Evolutionary conservation across 1,140 invertebrate genomes (phyloP).

Genomic region (Ceratina australensis): DNA sequence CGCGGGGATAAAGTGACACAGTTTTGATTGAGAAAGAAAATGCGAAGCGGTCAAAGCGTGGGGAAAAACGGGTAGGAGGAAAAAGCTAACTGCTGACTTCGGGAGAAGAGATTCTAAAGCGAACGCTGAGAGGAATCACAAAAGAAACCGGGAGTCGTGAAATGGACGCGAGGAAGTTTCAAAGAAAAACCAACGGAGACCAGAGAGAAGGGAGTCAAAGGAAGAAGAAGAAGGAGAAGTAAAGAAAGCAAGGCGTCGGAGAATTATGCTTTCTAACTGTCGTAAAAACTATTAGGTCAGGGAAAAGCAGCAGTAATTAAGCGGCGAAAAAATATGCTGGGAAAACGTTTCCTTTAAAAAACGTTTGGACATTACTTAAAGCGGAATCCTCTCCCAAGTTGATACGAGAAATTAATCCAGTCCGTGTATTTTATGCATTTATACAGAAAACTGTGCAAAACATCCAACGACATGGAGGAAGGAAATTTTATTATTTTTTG

Average conservation of each 20-base stretch:
- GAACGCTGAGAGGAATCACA: background rate
- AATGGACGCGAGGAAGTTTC: background rate
- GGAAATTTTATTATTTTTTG: too few species aligned
- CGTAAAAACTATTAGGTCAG: background rate
- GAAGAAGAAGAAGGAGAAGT: too few species aligned
- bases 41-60: background rate
- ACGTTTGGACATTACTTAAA: too few species aligned
- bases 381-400: too few species aligned
- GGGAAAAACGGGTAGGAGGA: too few species aligned
- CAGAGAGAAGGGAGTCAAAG: background rate
- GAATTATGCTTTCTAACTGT: background rate
- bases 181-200: background rate
- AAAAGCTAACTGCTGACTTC: background rate
- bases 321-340: too few species aligned
- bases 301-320: slow-evolving; percentile 13
- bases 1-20: too few species aligned
- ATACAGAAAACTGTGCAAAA: too few species aligned
- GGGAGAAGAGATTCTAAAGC: background rate
- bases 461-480: too few species aligned
- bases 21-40: background rate
- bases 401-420: too few species aligned
- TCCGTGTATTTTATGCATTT: too few species aligned
- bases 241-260: background rate
- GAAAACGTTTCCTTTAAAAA: too few species aligned
- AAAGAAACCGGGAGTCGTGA: background rate